Conservation (phyloP, 2,888 invertebrate genomes). For the Caenorhabditis afra region DNA sequence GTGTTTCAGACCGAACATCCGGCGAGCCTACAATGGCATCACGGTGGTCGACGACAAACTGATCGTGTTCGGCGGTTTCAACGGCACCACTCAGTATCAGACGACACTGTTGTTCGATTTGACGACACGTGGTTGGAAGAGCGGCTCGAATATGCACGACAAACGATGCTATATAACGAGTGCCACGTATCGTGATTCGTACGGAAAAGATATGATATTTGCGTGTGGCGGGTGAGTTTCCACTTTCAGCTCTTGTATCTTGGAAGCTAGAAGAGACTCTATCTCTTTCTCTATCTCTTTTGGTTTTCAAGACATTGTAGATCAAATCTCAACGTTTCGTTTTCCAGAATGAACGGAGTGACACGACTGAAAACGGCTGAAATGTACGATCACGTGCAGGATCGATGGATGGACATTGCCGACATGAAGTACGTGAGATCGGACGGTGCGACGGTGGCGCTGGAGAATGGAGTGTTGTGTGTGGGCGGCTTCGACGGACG, state of each 20-base stretch:
- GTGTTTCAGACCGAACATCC: constrained; percentile 45
- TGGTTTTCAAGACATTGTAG: background rate
- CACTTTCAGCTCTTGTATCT: background rate
- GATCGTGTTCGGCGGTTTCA: constrained; percentile 53
- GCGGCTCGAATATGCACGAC: constrained; percentile 57
- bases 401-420: constrained; percentile 45
- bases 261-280: background rate
- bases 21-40: constrained; percentile 55
- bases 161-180: constrained; percentile 51
- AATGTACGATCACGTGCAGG: constrained; percentile 32
- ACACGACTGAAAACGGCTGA: constrained; percentile 44
- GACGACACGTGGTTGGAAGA: constrained; percentile 34
- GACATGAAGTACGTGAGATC: constrained; percentile 44
- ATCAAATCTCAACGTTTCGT: too few relatives aligned
- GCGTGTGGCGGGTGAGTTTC: constrained; percentile 54
- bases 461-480: constrained; percentile 37
- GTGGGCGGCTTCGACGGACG: constrained; percentile 68
- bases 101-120: constrained; percentile 54
- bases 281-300: background rate
- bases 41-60: constrained; percentile 49
- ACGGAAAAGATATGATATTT: constrained; percentile 28
- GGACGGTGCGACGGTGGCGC: constrained; percentile 40
- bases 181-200: constrained; percentile 23
- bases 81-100: constrained; percentile 43
- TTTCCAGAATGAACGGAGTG: constrained; percentile 61